Conservation (phyloP, 1,140 invertebrate species). For the Aphidius ervi region DNA sequence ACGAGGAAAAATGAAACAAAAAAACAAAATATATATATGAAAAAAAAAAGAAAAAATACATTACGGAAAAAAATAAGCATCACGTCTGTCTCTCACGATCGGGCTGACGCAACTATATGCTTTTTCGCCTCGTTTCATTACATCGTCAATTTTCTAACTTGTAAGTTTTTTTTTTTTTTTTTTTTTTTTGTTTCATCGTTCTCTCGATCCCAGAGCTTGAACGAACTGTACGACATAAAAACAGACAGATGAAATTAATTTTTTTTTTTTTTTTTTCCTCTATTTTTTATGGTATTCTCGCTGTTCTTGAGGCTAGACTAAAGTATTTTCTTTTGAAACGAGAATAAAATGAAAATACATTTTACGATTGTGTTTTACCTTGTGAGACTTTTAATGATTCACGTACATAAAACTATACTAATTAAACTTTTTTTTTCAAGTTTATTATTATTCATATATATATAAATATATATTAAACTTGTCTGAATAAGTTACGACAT, state of each 20-base stretch:
- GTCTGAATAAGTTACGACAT: too few relatives aligned
- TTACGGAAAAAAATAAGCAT: neutral
- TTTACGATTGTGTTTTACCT: constrained; percentile 3
- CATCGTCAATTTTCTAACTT: constrained; percentile 8
- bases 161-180: constrained; percentile 1
- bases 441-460: too few relatives aligned
- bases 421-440: too few relatives aligned
- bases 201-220: neutral
- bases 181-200: neutral
- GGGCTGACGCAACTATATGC: constrained; percentile 5
- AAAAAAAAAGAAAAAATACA: neutral
- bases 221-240: neutral
- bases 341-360: constrained; percentile 8
- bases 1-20: constrained; percentile 4
- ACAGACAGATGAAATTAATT: constrained; percentile 1
- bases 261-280: constrained; percentile 5
- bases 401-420: neutral
- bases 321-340: constrained; percentile 3
- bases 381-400: constrained; percentile 6
- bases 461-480: too few relatives aligned
- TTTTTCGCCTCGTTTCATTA: constrained; percentile 12
- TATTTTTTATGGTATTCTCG: neutral
- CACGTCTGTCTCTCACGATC: constrained; percentile 9
- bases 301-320: neutral
- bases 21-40: neutral